Evolutionary conservation across 2,888 invertebrate species (phyloP), one percentile per base, ranked within the genome.

Genomic region (Orchesella flavescens): DNA sequence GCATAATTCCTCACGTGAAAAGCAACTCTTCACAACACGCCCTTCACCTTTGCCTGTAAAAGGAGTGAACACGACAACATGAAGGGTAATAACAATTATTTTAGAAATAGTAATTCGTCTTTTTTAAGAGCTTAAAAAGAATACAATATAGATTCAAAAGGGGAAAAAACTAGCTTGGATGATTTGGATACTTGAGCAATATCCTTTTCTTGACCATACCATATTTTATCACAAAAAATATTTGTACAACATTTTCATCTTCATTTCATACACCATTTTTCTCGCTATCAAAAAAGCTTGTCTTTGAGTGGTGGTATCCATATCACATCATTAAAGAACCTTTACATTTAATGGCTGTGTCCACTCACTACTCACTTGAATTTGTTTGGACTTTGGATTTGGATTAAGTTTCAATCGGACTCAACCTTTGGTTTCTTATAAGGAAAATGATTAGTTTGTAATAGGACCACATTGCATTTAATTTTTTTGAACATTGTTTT

Each of bases 11-110:
- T 86, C 72, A 57, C 84, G 79, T 12, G 85, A 84, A 75, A 88
- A 88, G 23, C 88, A 88, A 21, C 86, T 85, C 19, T 80, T 84
- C 2, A 88, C 85, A 7, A 86, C 87, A 23, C 87, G 83, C 71
- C 86, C 84, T 46, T 85, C 84, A 17, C 78, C 86, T 63, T 85
- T 85, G 24, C 88, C 88, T 88, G 68, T 43, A 61, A 74, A 79
- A 44, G 19, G 44, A 46, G 24, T 4, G 15, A 68, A 61, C 49
- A 49, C 3, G n/a, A 3, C 49, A 49, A 49, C n/a, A 15, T 49
- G n/a, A 49, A 49, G n/a, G 15, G 49, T n/a, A 49, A 15, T 15
- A 49, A 49, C 49, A 49, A 49, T 49, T 34, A 34, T 34, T 34
- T 34, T 34, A 34, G 34, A 34, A 34, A 34, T 7, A 34, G 34